Evolutionary conservation across 2,797 vertebrate genomes (phyloP).

Genomic region (Tokudaia muenninki): DNA sequence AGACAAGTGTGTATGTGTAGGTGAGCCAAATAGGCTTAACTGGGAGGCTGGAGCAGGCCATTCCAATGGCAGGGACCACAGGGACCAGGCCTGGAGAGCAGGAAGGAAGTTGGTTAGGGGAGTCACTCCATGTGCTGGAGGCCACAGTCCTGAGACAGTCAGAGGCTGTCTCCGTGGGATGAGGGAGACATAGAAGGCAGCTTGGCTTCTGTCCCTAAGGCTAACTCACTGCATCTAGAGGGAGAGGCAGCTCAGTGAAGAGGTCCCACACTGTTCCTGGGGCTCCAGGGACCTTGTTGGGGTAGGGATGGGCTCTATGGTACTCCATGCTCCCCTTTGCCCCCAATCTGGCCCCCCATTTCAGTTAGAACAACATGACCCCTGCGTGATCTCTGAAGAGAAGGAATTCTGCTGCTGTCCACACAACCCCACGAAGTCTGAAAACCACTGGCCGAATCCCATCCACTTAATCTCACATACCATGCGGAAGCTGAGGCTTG

Average conservation of each 20-base stretch:
- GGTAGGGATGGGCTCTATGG: fast-evolving
- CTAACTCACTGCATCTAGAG: background rate
- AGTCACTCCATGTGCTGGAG: fast-evolving
- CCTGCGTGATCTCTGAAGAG: fast-evolving
- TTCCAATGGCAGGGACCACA: background rate
- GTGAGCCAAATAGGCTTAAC: background rate
- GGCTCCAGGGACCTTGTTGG: background rate
- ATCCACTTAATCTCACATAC: background rate
- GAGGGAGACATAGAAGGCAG: background rate
- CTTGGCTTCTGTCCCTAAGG: background rate
- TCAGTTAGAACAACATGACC: background rate
- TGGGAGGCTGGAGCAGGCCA: background rate
- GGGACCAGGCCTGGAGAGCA: background rate
- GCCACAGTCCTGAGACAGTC: constrained; percentile 45
- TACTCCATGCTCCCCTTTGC: background rate
- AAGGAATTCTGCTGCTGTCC: background rate
- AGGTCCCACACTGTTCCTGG: background rate
- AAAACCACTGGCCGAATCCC: background rate
- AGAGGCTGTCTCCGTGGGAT: background rate
- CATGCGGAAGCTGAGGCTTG: constrained; percentile 28
- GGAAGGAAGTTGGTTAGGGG: fast-evolving
- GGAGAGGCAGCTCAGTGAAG: background rate
- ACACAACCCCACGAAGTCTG: background rate
- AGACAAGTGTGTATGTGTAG: background rate
- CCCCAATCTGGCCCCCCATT: no score